Evolutionary conservation across 1,140 invertebrate genomes (phyloP).

Genomic region (Drosophila biarmipes): DNA sequence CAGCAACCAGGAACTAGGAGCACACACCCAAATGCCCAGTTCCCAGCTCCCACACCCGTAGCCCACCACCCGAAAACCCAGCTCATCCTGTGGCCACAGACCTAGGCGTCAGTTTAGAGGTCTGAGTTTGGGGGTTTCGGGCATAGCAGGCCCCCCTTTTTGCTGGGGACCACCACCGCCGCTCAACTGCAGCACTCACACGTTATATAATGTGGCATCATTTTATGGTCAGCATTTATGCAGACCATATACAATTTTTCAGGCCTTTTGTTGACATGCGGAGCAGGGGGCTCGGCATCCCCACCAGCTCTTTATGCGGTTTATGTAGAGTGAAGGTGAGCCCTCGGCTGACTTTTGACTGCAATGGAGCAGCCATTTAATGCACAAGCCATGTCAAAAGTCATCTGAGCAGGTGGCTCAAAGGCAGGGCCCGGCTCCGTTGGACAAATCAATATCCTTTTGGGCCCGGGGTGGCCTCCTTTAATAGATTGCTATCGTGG

Average conservation of each 20-base stretch:
- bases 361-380: conserved; percentile 70
- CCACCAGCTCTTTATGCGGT: conserved; percentile 8
- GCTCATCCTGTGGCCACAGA: conserved; percentile 45
- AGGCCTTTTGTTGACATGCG: conserved; percentile 74
- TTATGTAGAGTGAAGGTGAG: conserved; percentile 1
- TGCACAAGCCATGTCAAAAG: conserved; percentile 72
- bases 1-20: conserved; percentile 43
- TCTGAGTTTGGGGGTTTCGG: conserved; percentile 43
- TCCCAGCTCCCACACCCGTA: not conserved
- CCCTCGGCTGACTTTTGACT: conserved; percentile 67
- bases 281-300: not conserved
- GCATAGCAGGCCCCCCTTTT: conserved; percentile 27
- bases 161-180: conserved; percentile 5
- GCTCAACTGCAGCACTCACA: conserved; percentile 34
- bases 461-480: not conserved
- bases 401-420: conserved; percentile 48
- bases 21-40: conserved; percentile 28
- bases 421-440: conserved; percentile 12
- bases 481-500: conserved; percentile 68
- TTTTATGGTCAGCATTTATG: conserved; percentile 83
- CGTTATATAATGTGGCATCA: conserved; percentile 81
- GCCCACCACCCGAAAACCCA: not conserved
- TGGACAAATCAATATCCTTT: conserved; percentile 47
- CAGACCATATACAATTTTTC: conserved; percentile 66
- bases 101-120: conserved; percentile 50